Evolutionary conservation across 2,888 invertebrate species (phyloP), one percentile per base, ranked within the genome.

Genomic region (Drosophila lacicola): DNA sequence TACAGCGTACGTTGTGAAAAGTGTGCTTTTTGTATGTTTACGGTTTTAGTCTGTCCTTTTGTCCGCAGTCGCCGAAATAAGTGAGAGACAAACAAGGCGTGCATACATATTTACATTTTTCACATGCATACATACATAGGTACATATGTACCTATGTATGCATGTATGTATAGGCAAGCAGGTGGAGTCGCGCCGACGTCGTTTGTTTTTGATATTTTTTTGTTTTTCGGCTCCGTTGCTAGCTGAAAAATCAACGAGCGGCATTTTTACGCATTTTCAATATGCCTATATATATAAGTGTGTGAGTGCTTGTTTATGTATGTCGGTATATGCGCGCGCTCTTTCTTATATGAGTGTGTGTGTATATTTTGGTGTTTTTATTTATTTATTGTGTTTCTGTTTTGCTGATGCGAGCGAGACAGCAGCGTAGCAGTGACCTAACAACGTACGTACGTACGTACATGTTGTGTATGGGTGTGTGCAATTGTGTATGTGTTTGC

Each of bases 241-340:
- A 89, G 89, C 80, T 78, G 72, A 80, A 82, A 83, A 80, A 78
- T 78, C 83, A 87, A 90, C 86, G 90, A 89, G 89, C 89, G 90
- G 89, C 90, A 82, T 89, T 90, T 87, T 86, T 89, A 86, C 85
- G 89, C 85, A 86, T 86, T 86, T 85, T 75, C 89, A 80, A 77
- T 87, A 85, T 77, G 74, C 62, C 65, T 77, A 63, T 51, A 45
- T 42, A 19, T 46, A 54, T 62, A 25, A 37, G 41, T 65, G 37
- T 42, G 45, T 69, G 49, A 58, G 49, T 57, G 46, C 37, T 47
- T 66, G 60, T 71, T 73, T 77, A 60, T 68, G 60, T 60, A 58
- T 75, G 45, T 67, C 46, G 49, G 42, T 67, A 44, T 54, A 64
- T 78, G 65, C 44, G 58, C 71, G 54, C 65, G 51, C 67, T 50